These are phyloP conservation scores for Plemyria rubiginata DNA, from an alignment of 2,888 invertebrate species.

Conservation along the genomic window DNA sequence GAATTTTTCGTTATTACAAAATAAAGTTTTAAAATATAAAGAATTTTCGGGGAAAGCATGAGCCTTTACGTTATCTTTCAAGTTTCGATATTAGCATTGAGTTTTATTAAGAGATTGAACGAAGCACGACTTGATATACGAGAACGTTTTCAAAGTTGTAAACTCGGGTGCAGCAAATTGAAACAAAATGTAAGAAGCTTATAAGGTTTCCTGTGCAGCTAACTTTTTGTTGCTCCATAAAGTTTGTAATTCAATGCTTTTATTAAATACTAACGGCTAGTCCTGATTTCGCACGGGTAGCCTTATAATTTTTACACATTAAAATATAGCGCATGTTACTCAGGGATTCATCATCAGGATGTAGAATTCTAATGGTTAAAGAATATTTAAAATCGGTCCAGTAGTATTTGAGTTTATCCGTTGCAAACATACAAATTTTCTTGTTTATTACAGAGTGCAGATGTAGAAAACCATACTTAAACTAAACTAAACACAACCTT, in stretches of 20 bases:
- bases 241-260: neutral
- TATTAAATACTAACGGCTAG: too few relatives aligned
- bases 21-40: neutral
- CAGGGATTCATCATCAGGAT: too few relatives aligned
- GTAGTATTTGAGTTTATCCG: too few relatives aligned
- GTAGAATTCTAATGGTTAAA: too few relatives aligned
- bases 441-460: too few relatives aligned
- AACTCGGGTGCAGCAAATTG: conserved; percentile 21
- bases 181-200: conserved; percentile 8
- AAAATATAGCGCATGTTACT: too few relatives aligned
- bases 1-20: neutral
- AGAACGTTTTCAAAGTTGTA: conserved; percentile 21
- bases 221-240: neutral
- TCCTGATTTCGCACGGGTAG: too few relatives aligned
- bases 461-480: too few relatives aligned
- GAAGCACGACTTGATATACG: conserved; percentile 20
- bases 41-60: neutral
- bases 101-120: conserved; percentile 29
- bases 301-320: too few relatives aligned
- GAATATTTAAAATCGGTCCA: too few relatives aligned
- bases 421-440: too few relatives aligned
- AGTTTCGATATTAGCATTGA: conserved; percentile 39
- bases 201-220: neutral
- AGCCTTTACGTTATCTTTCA: conserved; percentile 39
- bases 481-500: too few relatives aligned